Conservation (phyloP, 2,113 vertebrate genomes). For the Tenebrosternarchus preto region DNA sequence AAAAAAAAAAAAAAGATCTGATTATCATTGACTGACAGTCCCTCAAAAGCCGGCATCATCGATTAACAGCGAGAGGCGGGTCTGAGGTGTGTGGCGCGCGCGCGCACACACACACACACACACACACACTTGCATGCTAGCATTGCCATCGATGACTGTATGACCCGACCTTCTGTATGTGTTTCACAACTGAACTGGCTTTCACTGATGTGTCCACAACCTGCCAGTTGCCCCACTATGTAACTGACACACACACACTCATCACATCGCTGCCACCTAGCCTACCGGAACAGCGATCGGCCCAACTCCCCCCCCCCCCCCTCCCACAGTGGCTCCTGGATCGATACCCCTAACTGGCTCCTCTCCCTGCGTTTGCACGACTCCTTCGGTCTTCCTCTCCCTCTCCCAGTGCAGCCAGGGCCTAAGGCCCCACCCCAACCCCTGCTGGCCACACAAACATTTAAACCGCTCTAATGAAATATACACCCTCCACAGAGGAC, state of each 20-base stretch:
- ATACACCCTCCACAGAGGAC: conserved; percentile 56
- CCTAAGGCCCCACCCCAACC: conserved; percentile 74
- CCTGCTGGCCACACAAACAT: conserved; percentile 69
- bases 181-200: conserved; percentile 25
- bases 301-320: no score
- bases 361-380: conserved; percentile 65
- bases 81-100: conserved; percentile 22
- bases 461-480: conserved; percentile 74
- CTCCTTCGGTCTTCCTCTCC: no score
- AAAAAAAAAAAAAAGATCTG: conserved; percentile 37
- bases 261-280: no score
- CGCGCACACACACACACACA: background rate
- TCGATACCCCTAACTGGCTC: conserved; percentile 74
- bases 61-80: conserved; percentile 38
- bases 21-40: conserved; percentile 57
- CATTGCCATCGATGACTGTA: background rate
- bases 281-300: no score
- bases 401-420: conserved; percentile 54
- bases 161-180: conserved; percentile 15
- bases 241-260: conserved; percentile 27
- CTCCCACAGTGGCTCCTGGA: conserved; percentile 48
- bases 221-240: conserved; percentile 1
- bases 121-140: conserved; percentile 26
- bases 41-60: conserved; percentile 41
- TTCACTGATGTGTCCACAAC: background rate